Evolutionary conservation across 2,113 vertebrate genomes (phyloP).

Genomic region (Arvicanthis niloticus): DNA sequence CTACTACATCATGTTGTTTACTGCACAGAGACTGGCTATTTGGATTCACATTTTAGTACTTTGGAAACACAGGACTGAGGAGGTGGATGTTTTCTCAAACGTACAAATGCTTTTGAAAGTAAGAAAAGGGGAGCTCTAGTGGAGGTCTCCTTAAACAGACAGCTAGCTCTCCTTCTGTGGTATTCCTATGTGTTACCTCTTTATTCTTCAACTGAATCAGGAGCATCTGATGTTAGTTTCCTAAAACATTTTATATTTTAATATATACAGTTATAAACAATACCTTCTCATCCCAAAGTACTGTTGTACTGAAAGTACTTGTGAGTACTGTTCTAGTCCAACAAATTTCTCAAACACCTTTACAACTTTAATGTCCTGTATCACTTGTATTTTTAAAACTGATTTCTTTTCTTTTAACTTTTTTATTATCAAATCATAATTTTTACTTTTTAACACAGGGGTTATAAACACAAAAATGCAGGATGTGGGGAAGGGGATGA

Average conservation of each 20-base stretch:
- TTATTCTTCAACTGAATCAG: slow-evolving; percentile 3
- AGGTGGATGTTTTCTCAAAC: background rate
- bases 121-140: slow-evolving; percentile 26
- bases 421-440: no score
- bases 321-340: background rate
- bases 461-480: no score
- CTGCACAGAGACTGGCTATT: slow-evolving; percentile 19
- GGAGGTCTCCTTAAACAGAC: background rate
- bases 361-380: background rate
- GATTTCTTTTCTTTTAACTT: background rate
- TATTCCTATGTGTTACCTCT: slow-evolving; percentile 6
- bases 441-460: no score
- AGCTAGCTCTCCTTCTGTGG: background rate
- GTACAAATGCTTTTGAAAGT: slow-evolving; percentile 4
- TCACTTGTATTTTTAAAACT: background rate
- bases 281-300: background rate
- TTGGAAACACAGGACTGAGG: background rate
- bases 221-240: background rate
- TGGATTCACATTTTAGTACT: slow-evolving; percentile 12
- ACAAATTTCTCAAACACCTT: slow-evolving; percentile 20
- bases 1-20: background rate
- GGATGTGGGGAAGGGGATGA: no score
- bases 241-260: slow-evolving; percentile 37
- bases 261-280: slow-evolving; percentile 25
- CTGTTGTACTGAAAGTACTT: background rate